phyloP scores from a whole-genome alignment of 2,888 invertebrate genomes.

The Coleophora deauratella region DNA sequence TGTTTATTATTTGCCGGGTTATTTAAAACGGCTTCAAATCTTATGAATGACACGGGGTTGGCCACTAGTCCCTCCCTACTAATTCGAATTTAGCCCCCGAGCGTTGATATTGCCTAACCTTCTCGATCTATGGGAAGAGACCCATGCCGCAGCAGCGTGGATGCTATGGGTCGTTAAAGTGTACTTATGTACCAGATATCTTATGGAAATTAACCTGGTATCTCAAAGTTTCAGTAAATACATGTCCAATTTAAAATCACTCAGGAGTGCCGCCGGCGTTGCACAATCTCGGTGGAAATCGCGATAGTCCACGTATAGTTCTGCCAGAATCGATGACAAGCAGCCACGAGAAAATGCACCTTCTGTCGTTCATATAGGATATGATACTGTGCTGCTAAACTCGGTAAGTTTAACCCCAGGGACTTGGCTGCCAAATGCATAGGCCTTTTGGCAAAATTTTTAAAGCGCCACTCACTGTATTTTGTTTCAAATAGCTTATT shows the following conservation, averaged over 20 bases:
- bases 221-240: background rate
- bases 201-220: too few species aligned
- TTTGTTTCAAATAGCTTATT: too few species aligned
- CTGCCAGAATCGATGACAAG: constrained; percentile 4
- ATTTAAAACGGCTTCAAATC: too few species aligned
- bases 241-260: constrained; percentile 40
- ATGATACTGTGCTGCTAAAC: constrained; percentile 17
- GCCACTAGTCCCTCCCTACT: too few species aligned
- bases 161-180: too few species aligned
- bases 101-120: too few species aligned
- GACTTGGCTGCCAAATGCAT: constrained; percentile 36
- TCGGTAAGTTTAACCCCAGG: constrained; percentile 16
- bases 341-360: background rate
- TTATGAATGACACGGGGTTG: too few species aligned
- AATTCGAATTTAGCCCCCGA: too few species aligned
- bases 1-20: too few species aligned
- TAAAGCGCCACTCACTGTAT: constrained; percentile 3
- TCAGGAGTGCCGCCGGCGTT: constrained; percentile 36
- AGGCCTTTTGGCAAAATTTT: constrained; percentile 22
- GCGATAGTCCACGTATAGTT: constrained; percentile 42
- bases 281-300: constrained; percentile 34
- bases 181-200: too few species aligned
- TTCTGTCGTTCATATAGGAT: constrained; percentile 16
- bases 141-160: too few species aligned
- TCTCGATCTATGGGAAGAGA: too few species aligned